phyloP scores from a whole-genome alignment of 2,888 invertebrate genomes.

The Rhagonycha lutea region DNA sequence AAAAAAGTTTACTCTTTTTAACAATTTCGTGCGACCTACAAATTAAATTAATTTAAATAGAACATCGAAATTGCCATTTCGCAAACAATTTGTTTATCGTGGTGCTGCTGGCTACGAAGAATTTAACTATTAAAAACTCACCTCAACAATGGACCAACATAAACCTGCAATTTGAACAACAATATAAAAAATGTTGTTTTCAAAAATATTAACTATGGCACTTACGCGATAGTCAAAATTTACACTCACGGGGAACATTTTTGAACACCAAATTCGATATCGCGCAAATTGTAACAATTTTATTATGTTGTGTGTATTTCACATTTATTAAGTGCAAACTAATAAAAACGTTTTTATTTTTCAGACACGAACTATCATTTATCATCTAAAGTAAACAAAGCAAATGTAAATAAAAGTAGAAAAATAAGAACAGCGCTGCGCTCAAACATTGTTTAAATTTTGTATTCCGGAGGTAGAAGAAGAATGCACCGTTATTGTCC shows the following conservation, averaged over 20 bases:
- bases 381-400: slow-evolving; percentile 1
- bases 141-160: not conserved
- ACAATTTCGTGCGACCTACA: not conserved
- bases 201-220: not conserved
- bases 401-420: not conserved
- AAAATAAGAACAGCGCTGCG: slow-evolving; percentile 10
- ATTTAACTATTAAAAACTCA: not conserved
- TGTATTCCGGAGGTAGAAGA: slow-evolving; percentile 20
- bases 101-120: no score
- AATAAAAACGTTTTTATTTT: not conserved
- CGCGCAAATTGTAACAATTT: not conserved
- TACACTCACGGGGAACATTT: not conserved
- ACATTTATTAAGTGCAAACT: not conserved
- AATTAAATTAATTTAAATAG: not conserved
- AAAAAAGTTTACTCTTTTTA: not conserved
- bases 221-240: not conserved
- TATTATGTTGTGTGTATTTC: not conserved
- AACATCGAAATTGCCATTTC: not conserved
- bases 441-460: slow-evolving; percentile 12
- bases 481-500: slow-evolving; percentile 43
- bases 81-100: not conserved
- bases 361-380: not conserved
- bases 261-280: not conserved
- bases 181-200: not conserved
- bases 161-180: not conserved